Evolutionary conservation across 2,888 invertebrate species (phyloP).

Genomic region (Halictus ligatus): DNA sequence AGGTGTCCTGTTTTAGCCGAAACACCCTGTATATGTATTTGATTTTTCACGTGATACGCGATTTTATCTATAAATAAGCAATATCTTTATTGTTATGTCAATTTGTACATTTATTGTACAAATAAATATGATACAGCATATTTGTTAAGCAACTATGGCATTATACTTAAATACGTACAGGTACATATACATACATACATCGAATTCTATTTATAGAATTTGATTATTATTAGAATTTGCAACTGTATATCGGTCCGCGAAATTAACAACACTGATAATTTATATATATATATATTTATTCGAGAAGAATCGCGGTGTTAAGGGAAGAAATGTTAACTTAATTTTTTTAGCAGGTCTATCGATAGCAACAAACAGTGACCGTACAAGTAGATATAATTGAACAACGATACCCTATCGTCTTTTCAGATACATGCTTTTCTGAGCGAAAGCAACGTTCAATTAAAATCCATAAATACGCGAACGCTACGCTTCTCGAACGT

Average conservation of each 20-base stretch:
- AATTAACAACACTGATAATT: slow-evolving; percentile 42
- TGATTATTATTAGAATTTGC: slow-evolving; percentile 28
- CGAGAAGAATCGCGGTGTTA: background rate
- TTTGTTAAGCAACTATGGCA: slow-evolving; percentile 62
- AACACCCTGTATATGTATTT: no score
- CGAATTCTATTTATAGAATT: slow-evolving; percentile 49
- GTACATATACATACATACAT: slow-evolving; percentile 37
- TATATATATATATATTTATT: slow-evolving; percentile 19
- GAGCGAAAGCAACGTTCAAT: background rate
- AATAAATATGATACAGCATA: slow-evolving; percentile 64
- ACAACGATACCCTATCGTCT: background rate
- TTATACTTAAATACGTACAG: slow-evolving; percentile 56
- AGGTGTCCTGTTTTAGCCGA: no score
- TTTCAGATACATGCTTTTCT: background rate
- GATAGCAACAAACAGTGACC: background rate
- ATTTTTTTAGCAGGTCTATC: background rate
- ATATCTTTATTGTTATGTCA: slow-evolving; percentile 51
- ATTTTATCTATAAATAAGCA: slow-evolving; percentile 44
- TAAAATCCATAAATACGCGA: background rate
- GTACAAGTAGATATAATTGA: background rate
- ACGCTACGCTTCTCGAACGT: background rate
- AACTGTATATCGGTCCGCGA: slow-evolving; percentile 46
- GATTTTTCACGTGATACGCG: background rate
- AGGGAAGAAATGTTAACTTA: background rate
- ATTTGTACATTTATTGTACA: slow-evolving; percentile 65